Percentiles rank a stretch among this genome's conserved stretches.
phyloP scores from a whole-genome alignment of 1,140 invertebrate genomes.

The Sarcophaga bullata region DNA sequence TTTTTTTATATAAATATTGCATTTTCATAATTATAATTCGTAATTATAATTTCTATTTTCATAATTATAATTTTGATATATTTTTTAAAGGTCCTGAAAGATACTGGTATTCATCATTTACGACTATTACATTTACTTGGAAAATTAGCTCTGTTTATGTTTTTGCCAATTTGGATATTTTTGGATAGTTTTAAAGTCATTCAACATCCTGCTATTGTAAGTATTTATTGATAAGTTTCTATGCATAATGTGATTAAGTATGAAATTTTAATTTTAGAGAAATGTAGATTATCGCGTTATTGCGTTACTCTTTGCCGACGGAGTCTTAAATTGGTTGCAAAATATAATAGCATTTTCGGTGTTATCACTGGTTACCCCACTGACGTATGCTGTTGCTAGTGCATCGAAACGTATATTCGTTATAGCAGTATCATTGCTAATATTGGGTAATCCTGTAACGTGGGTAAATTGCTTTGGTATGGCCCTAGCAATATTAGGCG shows the following conservation, averaged over 20 bases:
- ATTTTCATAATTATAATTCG: background rate
- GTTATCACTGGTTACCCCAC: constrained; percentile 86
- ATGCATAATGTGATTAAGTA: background rate
- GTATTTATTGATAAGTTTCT: constrained; percentile 35
- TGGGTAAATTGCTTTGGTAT: constrained; percentile 89
- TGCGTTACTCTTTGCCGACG: constrained; percentile 82
- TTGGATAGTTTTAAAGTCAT: constrained; percentile 77
- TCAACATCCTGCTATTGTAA: constrained; percentile 69
- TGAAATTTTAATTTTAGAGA: constrained; percentile 60
- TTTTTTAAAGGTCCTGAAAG: constrained; percentile 77
- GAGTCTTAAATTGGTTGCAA: constrained; percentile 91
- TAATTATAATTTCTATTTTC: background rate
- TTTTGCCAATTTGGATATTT: constrained; percentile 88
- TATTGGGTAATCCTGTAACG: constrained; percentile 93
- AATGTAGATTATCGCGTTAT: constrained; percentile 69
- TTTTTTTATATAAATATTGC: background rate
- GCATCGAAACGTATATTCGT: constrained; percentile 96
- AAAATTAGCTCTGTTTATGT: constrained; percentile 81
- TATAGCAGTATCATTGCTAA: constrained; percentile 87
- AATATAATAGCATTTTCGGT: constrained; percentile 96
- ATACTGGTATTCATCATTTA: constrained; percentile 89
- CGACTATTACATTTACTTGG: constrained; percentile 86
- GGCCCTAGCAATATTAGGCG: constrained; percentile 89
- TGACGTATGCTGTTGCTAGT: constrained; percentile 95
- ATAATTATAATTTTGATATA: background rate